Percentiles rank a stretch among this genome's conserved stretches.
phyloP scores from a whole-genome alignment of 1,140 invertebrate species.

The Drosophila rhopaloa region DNA sequence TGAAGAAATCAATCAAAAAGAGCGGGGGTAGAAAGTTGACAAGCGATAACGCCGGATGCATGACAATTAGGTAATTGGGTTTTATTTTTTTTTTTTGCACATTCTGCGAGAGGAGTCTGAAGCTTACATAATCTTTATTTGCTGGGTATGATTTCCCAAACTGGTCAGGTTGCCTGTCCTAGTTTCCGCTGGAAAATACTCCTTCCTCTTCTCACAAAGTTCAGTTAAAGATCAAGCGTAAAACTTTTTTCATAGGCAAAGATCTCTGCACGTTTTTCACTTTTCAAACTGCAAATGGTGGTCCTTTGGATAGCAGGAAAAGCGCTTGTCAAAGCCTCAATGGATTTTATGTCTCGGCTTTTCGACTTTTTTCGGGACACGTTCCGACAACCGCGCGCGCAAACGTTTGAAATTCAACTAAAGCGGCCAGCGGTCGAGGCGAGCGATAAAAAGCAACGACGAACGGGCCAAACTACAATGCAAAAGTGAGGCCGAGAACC shows the following conservation, averaged over 20 bases:
- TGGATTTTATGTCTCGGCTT: conserved; percentile 12
- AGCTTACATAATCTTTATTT: conserved; percentile 50
- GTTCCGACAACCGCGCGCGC: conserved; percentile 66
- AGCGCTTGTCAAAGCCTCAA: conserved; percentile 17
- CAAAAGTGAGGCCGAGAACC: conserved; percentile 12
- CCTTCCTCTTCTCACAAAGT: conserved; percentile 12
- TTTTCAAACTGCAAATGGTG: conserved; percentile 6
- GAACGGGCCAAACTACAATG: conserved; percentile 43
- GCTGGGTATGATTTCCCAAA: conserved; percentile 28
- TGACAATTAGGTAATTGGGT: conserved; percentile 49
- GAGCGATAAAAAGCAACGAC: conserved; percentile 67
- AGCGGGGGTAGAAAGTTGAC: conserved; percentile 54
- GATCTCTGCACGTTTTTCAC: conserved; percentile 37
- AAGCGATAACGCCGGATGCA: conserved; percentile 47
- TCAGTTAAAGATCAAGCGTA: conserved; percentile 21
- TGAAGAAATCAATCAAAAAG: conserved; percentile 57
- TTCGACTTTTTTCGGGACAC: conserved; percentile 22
- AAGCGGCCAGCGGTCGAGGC: conserved; percentile 56
- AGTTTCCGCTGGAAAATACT: conserved; percentile 4
- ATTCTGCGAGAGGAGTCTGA: conserved; percentile 20
- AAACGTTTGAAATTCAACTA: conserved; percentile 80
- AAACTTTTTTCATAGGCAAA: conserved; percentile 1
- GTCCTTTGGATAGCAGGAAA: conserved; percentile 11
- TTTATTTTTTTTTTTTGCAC: conserved; percentile 12
- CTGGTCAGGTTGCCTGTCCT: conserved; percentile 31